These are phyloP conservation scores for Helicoverpa assulta DNA, from an alignment of 2,888 invertebrate species.

Conservation along the genomic window DNA sequence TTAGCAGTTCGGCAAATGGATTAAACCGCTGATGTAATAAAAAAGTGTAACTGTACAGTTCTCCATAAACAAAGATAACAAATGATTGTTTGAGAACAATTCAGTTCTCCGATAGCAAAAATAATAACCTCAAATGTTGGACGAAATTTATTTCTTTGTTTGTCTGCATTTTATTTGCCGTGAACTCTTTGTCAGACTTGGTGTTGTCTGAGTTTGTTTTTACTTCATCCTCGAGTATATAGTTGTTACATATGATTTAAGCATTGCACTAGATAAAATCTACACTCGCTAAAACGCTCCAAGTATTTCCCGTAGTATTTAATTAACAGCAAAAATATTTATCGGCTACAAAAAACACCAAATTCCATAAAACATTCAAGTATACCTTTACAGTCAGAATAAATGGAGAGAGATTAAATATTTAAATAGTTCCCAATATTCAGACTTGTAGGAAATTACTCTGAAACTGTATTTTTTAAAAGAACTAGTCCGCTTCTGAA, in stretches of 20 bases:
- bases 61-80: conserved; percentile 46
- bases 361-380: not conserved
- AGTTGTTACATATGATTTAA: not conserved
- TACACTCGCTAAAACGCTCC: not conserved
- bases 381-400: not conserved
- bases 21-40: conserved; percentile 42
- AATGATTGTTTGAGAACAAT: conserved; percentile 46
- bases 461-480: conserved; percentile 20
- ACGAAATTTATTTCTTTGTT: conserved; percentile 57
- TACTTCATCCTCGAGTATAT: not conserved
- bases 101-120: conserved; percentile 42
- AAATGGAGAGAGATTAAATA: conserved; percentile 10
- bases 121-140: conserved; percentile 49
- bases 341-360: not conserved
- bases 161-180: conserved; percentile 57
- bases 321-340: not conserved
- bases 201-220: conserved; percentile 17
- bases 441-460: not conserved
- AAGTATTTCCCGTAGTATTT: not conserved
- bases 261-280: not conserved
- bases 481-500: conserved; percentile 19
- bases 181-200: conserved; percentile 37
- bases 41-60: conserved; percentile 26
- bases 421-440: conserved; percentile 11
- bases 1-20: conserved; percentile 37